These are phyloP conservation scores for Lingula anatina DNA, from an alignment of 2,888 invertebrate species.

Conservation along the genomic window DNA sequence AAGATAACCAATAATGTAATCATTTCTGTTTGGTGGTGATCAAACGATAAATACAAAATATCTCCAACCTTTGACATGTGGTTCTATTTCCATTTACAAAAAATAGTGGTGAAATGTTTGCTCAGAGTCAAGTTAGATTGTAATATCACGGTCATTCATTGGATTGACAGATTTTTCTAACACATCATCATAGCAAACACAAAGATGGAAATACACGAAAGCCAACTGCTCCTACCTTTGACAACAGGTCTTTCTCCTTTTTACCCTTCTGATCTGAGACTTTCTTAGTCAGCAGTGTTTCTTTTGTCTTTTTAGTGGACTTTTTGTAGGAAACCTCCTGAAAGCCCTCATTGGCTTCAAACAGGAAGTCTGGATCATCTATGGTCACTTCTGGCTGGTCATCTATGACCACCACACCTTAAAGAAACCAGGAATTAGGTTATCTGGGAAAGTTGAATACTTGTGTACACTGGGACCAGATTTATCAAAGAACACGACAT, in stretches of 20 bases:
- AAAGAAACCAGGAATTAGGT: conserved; percentile 7
- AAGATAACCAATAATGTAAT: neutral
- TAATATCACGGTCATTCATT: conserved; percentile 11
- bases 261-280: conserved; percentile 21
- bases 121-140: conserved; percentile 4
- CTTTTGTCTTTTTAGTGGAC: too few species aligned
- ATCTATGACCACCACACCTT: conserved; percentile 57
- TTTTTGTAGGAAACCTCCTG: conserved; percentile 81
- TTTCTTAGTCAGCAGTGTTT: too few species aligned
- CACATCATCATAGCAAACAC: conserved; percentile 5
- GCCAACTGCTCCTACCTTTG: conserved; percentile 17
- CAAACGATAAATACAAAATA: too few species aligned
- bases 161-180: conserved; percentile 17
- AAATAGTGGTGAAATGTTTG: conserved; percentile 16
- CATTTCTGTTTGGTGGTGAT: too few species aligned
- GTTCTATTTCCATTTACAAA: too few species aligned
- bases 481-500: too few species aligned
- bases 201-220: conserved; percentile 8
- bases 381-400: conserved; percentile 55
- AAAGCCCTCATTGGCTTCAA: conserved; percentile 61
- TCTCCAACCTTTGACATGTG: too few species aligned
- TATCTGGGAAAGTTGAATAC: too few species aligned
- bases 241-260: conserved; percentile 21
- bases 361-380: conserved; percentile 53
- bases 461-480: too few species aligned